Percentiles rank a stretch among this genome's conserved stretches.
These are phyloP conservation scores for Laodelphax striatellus DNA, from an alignment of 1,140 invertebrate genomes.

Conservation along the genomic window DNA sequence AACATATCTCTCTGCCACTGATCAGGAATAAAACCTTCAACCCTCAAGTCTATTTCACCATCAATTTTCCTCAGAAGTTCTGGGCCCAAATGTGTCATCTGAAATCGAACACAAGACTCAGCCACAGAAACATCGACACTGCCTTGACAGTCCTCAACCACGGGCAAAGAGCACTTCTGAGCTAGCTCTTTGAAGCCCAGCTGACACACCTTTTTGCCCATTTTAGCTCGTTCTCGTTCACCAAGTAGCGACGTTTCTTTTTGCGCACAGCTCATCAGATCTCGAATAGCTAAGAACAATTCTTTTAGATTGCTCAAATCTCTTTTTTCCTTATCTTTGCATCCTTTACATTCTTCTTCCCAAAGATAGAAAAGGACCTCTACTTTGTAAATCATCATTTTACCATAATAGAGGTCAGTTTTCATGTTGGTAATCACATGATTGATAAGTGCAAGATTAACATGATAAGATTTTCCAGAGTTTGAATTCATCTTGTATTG, in stretches of 20 bases:
- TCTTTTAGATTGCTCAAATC: not conserved
- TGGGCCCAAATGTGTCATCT: conserved; percentile 17
- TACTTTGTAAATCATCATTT: conserved; percentile 8
- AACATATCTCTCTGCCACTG: conserved; percentile 20
- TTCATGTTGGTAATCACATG: not conserved
- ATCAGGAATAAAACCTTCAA: conserved; percentile 20
- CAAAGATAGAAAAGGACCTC: not conserved
- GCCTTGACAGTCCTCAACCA: not conserved
- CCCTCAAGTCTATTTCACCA: conserved; percentile 13
- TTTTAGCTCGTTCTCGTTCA: not conserved
- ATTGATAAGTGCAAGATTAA: not conserved
- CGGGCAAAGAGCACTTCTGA: conserved; percentile 9
- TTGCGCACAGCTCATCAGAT: not conserved
- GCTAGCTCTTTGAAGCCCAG: conserved; percentile 16
- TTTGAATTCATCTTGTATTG: not conserved
- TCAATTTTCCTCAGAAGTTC: conserved; percentile 10
- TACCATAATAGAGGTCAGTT: not conserved
- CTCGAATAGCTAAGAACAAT: conserved; percentile 4
- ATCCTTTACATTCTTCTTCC: conserved; percentile 1
- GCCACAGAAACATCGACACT: not conserved
- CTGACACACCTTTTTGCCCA: conserved; percentile 10
- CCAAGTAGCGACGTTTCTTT: not conserved
- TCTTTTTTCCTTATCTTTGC: not conserved
- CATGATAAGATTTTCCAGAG: not conserved
- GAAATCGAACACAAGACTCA: conserved; percentile 15